These are phyloP conservation scores for Anas capensis DNA, from an alignment of 2,797 vertebrate genomes.

Conservation along the genomic window DNA sequence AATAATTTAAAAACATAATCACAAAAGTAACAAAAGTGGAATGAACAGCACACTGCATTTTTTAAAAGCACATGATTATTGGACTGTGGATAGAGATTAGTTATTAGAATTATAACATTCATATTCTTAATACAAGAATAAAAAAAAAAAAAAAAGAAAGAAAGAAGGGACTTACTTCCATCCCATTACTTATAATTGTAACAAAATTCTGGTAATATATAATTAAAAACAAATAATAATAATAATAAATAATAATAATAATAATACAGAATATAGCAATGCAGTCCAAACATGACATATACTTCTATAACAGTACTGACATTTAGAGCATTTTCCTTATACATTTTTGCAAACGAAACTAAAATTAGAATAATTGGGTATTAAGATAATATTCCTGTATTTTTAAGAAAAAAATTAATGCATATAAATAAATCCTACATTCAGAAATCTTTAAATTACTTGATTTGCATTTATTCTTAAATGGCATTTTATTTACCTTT, in stretches of 20 bases:
- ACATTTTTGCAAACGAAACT: neutral
- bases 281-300: neutral
- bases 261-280: neutral
- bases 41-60: neutral
- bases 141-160: neutral
- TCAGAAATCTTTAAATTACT: neutral
- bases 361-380: neutral
- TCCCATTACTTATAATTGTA: neutral
- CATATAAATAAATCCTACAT: neutral
- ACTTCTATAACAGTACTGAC: neutral
- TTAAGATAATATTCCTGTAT: neutral
- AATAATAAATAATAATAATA: neutral
- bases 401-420: neutral
- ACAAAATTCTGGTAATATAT: neutral
- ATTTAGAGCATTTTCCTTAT: neutral
- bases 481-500: neutral
- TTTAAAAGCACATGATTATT: neutral
- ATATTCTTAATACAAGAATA: neutral
- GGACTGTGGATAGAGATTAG: neutral
- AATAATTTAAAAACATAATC: neutral
- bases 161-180: neutral
- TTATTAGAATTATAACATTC: neutral
- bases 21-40: neutral
- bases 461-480: neutral
- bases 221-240: neutral